A percentile compares a stretch with the other conserved stretches of the same genome.
Evolutionary conservation across 2,113 vertebrate species (phyloP).

Genomic region (Polyodon spathula): DNA sequence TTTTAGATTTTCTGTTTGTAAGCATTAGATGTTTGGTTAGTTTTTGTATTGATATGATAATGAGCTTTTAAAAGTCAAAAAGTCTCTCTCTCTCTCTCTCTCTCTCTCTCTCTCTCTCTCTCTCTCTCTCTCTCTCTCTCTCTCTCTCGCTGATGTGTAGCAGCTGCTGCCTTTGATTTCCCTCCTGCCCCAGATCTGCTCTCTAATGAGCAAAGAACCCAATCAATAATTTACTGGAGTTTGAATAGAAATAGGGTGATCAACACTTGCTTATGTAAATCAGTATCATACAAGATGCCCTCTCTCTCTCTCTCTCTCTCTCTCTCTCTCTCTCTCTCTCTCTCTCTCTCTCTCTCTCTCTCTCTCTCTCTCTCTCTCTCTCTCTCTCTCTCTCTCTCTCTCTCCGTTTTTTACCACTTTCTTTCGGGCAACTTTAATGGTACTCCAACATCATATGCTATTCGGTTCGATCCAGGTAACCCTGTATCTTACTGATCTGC

Average conservation of each 20-base stretch:
- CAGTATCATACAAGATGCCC: slow-evolving; percentile 43
- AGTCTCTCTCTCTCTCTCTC: slow-evolving; percentile 23
- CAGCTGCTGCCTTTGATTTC: slow-evolving; percentile 68
- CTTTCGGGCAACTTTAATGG: no score
- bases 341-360: slow-evolving; percentile 10
- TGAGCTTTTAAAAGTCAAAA: background rate
- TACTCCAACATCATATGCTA: no score
- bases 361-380: background rate
- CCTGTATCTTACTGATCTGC: background rate
- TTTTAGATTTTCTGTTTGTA: slow-evolving; percentile 8
- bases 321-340: slow-evolving; percentile 24
- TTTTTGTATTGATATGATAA: no score
- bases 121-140: slow-evolving; percentile 23
- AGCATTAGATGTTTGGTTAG: no score
- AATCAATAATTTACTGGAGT: slow-evolving; percentile 76
- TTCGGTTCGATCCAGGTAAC: no score
- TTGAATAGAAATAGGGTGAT: slow-evolving; percentile 51
- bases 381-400: background rate
- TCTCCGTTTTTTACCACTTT: no score
- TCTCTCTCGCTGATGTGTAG: slow-evolving; percentile 36
- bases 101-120: slow-evolving; percentile 32
- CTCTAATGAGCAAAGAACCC: slow-evolving; percentile 62
- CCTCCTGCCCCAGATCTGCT: slow-evolving; percentile 58
- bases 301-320: slow-evolving; percentile 25
- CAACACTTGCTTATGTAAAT: slow-evolving; percentile 57